Conservation (phyloP, 2,113 vertebrate genomes). For the Tetrax tetrax region DNA sequence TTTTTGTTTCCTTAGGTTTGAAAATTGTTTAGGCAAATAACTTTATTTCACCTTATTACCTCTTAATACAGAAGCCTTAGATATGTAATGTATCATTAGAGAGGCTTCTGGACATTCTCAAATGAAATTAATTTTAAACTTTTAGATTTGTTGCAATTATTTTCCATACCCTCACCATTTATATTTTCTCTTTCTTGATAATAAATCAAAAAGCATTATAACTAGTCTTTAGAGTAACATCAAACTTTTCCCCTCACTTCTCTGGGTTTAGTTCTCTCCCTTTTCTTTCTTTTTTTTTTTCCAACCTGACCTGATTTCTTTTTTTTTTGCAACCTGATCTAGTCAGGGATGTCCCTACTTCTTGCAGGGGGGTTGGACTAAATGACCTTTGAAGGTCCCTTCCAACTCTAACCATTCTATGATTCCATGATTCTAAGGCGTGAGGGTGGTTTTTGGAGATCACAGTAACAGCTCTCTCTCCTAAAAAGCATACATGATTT, state of each 20-base stretch:
- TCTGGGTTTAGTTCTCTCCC: neutral
- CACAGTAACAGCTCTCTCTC: neutral
- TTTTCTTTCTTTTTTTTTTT: no score
- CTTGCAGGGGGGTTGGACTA: no score
- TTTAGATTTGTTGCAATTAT: neutral
- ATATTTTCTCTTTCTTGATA: neutral
- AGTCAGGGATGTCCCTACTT: no score
- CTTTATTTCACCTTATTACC: neutral
- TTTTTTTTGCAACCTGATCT: no score
- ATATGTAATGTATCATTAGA: neutral
- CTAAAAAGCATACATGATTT: neutral
- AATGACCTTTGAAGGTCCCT: no score
- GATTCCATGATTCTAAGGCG: no score
- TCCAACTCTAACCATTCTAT: no score
- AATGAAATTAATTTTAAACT: neutral
- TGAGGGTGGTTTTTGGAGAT: neutral
- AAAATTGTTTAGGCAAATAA: neutral
- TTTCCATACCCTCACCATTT: neutral
- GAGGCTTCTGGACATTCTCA: neutral
- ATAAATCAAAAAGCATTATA: neutral
- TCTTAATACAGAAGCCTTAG: neutral
- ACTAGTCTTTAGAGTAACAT: neutral
- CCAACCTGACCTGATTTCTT: no score
- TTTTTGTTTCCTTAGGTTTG: neutral
- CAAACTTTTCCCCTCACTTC: neutral